These are phyloP conservation scores for Hormiphora californensis DNA, from an alignment of 37 sponge, comb jelly and placozoan genomes.

Conservation along the genomic window DNA sequence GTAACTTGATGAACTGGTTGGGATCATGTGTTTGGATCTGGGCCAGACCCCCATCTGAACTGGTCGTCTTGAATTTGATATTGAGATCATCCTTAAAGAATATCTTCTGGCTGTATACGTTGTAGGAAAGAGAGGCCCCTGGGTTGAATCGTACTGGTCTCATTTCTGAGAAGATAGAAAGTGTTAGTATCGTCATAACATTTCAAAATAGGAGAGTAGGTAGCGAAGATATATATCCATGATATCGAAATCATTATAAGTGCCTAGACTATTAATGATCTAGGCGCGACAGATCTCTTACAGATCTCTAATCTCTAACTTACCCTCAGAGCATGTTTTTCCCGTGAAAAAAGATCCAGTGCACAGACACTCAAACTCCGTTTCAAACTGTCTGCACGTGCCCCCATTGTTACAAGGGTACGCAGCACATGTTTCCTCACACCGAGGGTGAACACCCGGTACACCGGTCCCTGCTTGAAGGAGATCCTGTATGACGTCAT, in stretches of 20 bases:
- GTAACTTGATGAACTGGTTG: conserved; percentile 40
- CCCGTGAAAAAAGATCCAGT: conserved; percentile 44
- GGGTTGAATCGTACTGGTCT: conserved; percentile 6
- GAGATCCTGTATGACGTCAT: conserved; percentile 34
- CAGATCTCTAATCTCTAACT: too few species aligned
- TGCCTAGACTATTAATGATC: too few species aligned
- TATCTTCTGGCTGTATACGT: conserved; percentile 28
- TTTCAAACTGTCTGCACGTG: conserved; percentile 14
- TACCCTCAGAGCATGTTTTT: conserved; percentile 34
- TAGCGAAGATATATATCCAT: too few species aligned
- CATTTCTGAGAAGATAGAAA: conserved; percentile 15
- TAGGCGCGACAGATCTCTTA: too few species aligned
- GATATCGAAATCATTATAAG: too few species aligned
- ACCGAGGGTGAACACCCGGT: background rate
- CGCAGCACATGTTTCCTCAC: conserved; percentile 41
- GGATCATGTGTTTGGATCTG: conserved; percentile 31
- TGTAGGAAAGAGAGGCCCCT: background rate
- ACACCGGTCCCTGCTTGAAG: conserved; percentile 33
- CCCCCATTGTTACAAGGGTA: conserved; percentile 46
- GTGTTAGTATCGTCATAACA: too few species aligned
- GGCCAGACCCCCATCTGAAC: background rate
- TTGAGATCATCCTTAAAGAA: conserved; percentile 15
- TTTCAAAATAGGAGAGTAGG: too few species aligned
- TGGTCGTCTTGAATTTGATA: conserved; percentile 3
- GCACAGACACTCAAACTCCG: conserved; percentile 44